A percentile compares a stretch with the other conserved stretches of the same genome.
phyloP scores from a whole-genome alignment of 92 coral and sea anemone genomes.

The Umimayanthus chanpuru region DNA sequence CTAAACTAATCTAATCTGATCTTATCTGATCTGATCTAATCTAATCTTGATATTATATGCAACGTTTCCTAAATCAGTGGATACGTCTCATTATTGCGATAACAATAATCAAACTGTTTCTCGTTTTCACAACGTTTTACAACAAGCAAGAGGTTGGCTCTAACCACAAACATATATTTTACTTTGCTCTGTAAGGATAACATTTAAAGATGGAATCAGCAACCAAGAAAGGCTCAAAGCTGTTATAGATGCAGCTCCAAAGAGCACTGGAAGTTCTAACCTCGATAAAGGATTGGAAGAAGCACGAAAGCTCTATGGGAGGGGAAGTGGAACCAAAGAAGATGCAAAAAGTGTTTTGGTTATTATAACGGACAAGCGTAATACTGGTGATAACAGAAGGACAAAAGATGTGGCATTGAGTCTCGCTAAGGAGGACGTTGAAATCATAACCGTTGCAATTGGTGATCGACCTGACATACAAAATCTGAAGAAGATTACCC shows the following conservation, averaged over 20 bases:
- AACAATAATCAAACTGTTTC: neutral
- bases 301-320: conserved; percentile 24
- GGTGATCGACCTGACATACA: conserved; percentile 37
- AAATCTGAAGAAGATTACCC: conserved; percentile 32
- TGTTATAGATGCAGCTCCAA: conserved; percentile 42
- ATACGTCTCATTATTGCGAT: too few relatives aligned
- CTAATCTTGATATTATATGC: too few relatives aligned
- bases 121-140: too few relatives aligned
- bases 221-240: conserved; percentile 40
- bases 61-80: too few relatives aligned
- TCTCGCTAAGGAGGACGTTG: conserved; percentile 36
- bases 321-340: neutral
- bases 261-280: conserved; percentile 36
- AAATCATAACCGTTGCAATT: conserved; percentile 45
- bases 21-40: too few relatives aligned
- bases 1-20: too few relatives aligned
- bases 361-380: conserved; percentile 30
- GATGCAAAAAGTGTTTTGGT: conserved; percentile 21
- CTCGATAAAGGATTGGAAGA: conserved; percentile 50
- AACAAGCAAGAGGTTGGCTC: too few relatives aligned
- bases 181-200: neutral
- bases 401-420: conserved; percentile 12
- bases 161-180: too few relatives aligned
- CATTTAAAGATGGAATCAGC: conserved; percentile 43
- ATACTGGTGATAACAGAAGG: conserved; percentile 4